A percentile compares a stretch with the other conserved stretches of the same genome.
Conservation (phyloP, 2,113 vertebrate genomes). For the Erythrocebus patas region DNA sequence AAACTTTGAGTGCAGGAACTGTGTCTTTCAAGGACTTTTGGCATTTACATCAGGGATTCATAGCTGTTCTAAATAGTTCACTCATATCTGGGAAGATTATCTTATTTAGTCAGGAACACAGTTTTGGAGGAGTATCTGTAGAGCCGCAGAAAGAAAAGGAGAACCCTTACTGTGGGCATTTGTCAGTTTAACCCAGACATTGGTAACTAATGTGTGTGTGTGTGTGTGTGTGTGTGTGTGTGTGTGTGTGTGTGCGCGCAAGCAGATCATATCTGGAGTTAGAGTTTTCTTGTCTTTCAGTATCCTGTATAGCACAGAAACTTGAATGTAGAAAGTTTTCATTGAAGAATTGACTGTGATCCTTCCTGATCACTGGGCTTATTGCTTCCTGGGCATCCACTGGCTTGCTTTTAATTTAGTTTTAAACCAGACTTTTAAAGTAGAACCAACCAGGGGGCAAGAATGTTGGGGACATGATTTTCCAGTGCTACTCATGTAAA, state of each 20-base stretch:
- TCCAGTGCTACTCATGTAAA: background rate
- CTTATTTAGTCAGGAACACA: background rate
- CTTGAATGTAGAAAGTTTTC: background rate
- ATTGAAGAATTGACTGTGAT: background rate
- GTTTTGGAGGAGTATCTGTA: background rate
- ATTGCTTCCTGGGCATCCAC: background rate
- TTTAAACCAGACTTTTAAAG: conserved; percentile 4
- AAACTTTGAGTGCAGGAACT: background rate
- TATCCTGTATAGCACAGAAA: background rate
- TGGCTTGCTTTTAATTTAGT: conserved; percentile 13
- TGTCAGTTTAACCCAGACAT: background rate
- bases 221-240: background rate
- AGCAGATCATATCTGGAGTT: background rate
- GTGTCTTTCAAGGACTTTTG: background rate
- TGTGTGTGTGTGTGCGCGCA: no score
- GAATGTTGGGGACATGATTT: background rate
- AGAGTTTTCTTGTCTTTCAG: conserved; percentile 12
- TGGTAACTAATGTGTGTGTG: background rate
- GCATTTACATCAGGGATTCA: background rate
- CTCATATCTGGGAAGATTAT: background rate
- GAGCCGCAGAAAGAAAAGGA: background rate
- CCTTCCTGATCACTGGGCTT: background rate
- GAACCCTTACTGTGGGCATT: background rate
- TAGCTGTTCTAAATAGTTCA: background rate
- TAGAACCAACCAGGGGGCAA: background rate